These are phyloP conservation scores for Scarus forsteni DNA, from an alignment of 2,797 vertebrate species.

Conservation along the genomic window DNA sequence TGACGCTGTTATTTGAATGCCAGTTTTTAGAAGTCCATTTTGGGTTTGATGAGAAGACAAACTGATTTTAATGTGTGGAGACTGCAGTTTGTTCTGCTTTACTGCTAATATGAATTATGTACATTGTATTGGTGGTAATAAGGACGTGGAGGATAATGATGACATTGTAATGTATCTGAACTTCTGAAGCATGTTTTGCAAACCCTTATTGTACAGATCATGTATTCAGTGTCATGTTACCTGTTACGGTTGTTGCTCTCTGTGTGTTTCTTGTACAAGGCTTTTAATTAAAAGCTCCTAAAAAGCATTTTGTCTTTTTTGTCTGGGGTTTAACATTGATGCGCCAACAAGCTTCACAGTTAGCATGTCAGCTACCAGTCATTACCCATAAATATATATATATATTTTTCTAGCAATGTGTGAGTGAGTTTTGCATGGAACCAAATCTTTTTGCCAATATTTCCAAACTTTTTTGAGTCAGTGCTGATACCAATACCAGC, in stretches of 20 bases:
- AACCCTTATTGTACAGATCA: slow-evolving; percentile 85
- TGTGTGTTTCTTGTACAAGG: slow-evolving; percentile 81
- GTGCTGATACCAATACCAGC: too few species aligned
- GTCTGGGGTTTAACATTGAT: neutral
- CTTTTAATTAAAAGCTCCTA: slow-evolving; percentile 84
- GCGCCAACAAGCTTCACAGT: too few species aligned
- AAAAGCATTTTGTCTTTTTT: slow-evolving; percentile 30
- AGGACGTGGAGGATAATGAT: slow-evolving; percentile 58
- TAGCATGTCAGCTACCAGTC: too few species aligned
- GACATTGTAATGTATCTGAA: slow-evolving; percentile 81
- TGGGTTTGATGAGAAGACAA: slow-evolving; percentile 70
- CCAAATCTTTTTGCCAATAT: too few species aligned
- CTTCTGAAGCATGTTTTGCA: slow-evolving; percentile 84
- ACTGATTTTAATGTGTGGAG: slow-evolving; percentile 65
- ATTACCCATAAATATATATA: too few species aligned
- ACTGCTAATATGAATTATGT: slow-evolving; percentile 78
- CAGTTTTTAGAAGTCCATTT: slow-evolving; percentile 66
- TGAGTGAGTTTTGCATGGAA: too few species aligned
- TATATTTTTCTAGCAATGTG: too few species aligned
- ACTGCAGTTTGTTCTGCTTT: slow-evolving; percentile 71
- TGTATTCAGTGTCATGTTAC: slow-evolving; percentile 79
- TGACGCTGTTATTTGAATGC: slow-evolving; percentile 76
- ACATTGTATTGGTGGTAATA: slow-evolving; percentile 70
- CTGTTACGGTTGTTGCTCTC: slow-evolving; percentile 78
- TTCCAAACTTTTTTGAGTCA: too few species aligned